Percentiles rank a stretch among this genome's conserved stretches.
These are phyloP conservation scores for Caenorhabditis virilis DNA, from an alignment of 2,888 invertebrate genomes.

Conservation along the genomic window DNA sequence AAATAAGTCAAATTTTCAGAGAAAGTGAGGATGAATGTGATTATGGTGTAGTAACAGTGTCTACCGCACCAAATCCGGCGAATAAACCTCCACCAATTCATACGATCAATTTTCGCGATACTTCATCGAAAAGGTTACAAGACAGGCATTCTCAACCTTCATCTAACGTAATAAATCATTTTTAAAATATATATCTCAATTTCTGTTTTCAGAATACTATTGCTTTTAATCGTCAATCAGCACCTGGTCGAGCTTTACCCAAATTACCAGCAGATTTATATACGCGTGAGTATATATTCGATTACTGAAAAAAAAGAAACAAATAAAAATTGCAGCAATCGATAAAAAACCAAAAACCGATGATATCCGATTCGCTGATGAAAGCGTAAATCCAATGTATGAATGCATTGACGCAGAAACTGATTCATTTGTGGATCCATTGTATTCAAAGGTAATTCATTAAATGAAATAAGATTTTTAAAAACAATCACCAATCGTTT, in stretches of 20 bases:
- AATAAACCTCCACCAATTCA: constrained; percentile 17
- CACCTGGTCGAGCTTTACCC: constrained; percentile 48
- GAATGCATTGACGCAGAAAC: constrained; percentile 62
- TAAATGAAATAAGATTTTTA: not conserved
- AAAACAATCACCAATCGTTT: constrained; percentile 1
- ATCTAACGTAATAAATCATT: constrained; percentile 17
- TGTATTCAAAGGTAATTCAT: constrained; percentile 57
- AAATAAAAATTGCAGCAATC: constrained; percentile 27
- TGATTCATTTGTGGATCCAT: constrained; percentile 59
- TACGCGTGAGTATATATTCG: constrained; percentile 13
- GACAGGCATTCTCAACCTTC: constrained; percentile 45
- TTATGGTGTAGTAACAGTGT: constrained; percentile 32
- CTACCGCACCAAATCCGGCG: not conserved
- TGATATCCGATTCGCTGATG: constrained; percentile 52
- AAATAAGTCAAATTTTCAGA: constrained; percentile 18
- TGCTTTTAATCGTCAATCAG: constrained; percentile 33
- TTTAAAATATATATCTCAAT: not conserved
- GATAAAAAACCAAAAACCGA: constrained; percentile 41
- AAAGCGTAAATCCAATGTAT: constrained; percentile 56
- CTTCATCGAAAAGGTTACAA: constrained; percentile 14
- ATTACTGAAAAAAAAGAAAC: not conserved
- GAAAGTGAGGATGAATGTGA: constrained; percentile 27
- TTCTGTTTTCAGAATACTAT: constrained; percentile 21
- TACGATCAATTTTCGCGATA: constrained; percentile 30
- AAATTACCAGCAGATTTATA: constrained; percentile 48